Evolutionary conservation across 2,113 vertebrate genomes (phyloP).

Genomic region (Girardinichthys multiradiatus): DNA sequence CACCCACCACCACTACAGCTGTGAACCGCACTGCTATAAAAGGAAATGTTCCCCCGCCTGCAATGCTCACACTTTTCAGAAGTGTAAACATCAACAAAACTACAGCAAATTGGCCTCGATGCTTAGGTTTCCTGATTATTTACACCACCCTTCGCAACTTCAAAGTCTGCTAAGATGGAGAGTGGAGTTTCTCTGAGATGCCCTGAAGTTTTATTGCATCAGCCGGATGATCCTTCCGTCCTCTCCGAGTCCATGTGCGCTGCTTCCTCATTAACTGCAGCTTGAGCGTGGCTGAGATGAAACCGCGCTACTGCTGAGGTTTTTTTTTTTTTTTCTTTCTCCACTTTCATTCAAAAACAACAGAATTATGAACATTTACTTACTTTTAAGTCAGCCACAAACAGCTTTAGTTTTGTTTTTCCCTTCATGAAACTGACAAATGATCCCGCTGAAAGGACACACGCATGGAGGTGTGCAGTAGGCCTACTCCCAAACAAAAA

Average conservation of each 20-base stretch:
- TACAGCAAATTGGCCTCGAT: neutral
- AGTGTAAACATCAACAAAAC: neutral
- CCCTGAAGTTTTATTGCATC: conserved; percentile 49
- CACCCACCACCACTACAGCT: neutral
- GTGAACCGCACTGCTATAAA: conserved; percentile 36
- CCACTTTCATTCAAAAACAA: neutral
- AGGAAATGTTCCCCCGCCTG: conserved; percentile 19
- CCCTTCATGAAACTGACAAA: neutral
- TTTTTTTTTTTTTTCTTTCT: too few relatives aligned
- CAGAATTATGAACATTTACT: conserved; percentile 14
- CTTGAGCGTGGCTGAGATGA: neutral
- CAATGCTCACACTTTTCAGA: neutral
- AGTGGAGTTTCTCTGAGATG: neutral
- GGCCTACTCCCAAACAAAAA: neutral
- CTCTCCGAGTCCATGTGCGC: conserved; percentile 16
- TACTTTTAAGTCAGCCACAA: neutral
- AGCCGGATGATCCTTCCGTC: conserved; percentile 29
- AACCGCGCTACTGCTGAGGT: neutral
- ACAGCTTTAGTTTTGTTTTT: neutral
- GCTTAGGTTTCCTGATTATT: neutral
- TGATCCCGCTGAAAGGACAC: neutral
- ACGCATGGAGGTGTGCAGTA: neutral
- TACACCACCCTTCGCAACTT: neutral
- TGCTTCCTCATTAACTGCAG: neutral
- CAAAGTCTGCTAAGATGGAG: neutral